Conservation (phyloP, 2,113 vertebrate genomes). For the Oxygymnocypris stewartii region DNA sequence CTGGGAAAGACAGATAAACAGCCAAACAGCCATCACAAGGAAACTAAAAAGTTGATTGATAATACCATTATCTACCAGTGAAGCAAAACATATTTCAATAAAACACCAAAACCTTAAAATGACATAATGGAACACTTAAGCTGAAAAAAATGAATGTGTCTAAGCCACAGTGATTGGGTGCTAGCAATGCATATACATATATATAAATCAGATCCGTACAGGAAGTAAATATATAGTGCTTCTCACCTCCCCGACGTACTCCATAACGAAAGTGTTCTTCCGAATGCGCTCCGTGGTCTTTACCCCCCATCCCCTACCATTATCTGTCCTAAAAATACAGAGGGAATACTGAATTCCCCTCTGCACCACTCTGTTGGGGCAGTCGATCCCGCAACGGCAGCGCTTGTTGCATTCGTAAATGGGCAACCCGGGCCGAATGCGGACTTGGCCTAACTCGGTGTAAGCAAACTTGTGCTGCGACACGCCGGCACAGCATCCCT, state of each 20-base stretch:
- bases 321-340: conserved; percentile 81
- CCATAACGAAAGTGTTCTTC: conserved; percentile 84
- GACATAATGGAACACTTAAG: background rate
- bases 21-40: background rate
- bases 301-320: conserved; percentile 84
- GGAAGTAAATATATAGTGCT: background rate
- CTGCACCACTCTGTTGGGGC: conserved; percentile 82
- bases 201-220: too few species aligned
- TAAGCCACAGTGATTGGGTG: background rate
- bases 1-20: background rate
- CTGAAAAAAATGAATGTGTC: background rate
- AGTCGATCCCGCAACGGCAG: conserved; percentile 78
- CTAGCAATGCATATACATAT: background rate
- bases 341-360: conserved; percentile 80
- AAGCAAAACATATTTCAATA: background rate
- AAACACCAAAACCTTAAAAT: background rate
- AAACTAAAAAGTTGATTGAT: background rate
- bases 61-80: background rate
- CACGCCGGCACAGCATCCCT: conserved; percentile 78
- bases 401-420: conserved; percentile 84
- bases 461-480: conserved; percentile 80
- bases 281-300: conserved; percentile 80
- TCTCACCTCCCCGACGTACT: conserved; percentile 83
- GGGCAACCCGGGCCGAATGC: conserved; percentile 76
- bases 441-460: conserved; percentile 77